Conservation (phyloP, 1,140 invertebrate genomes). For the Rhopalosiphum padi region DNA sequence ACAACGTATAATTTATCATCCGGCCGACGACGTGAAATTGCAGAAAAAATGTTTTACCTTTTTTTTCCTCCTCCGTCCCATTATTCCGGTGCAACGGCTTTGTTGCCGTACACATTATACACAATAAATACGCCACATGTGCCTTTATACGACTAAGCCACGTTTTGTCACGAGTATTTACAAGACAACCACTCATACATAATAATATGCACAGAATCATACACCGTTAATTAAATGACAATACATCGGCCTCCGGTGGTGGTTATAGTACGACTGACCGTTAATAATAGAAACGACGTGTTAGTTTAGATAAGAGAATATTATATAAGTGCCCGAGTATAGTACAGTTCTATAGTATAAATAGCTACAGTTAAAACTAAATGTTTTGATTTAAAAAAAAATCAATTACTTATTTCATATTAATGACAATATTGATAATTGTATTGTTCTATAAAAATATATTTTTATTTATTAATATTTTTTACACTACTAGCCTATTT, state of each 20-base stretch:
- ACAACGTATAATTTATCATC: conserved; percentile 54
- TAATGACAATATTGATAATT: too few species aligned
- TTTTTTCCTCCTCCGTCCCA: too few species aligned
- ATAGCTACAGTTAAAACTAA: too few species aligned
- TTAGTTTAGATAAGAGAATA: too few species aligned
- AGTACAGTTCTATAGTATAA: too few species aligned
- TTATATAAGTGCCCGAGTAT: too few species aligned
- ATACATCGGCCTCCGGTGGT: background rate
- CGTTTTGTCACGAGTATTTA: background rate
- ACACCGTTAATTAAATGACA: background rate
- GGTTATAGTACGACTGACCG: too few species aligned
- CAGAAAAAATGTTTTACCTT: background rate
- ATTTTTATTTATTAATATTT: too few species aligned
- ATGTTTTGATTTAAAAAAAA: too few species aligned
- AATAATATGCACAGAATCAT: background rate
- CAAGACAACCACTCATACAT: background rate
- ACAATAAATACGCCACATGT: background rate
- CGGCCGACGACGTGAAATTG: background rate
- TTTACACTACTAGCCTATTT: too few species aligned
- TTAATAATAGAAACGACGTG: background rate
- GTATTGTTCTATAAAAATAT: too few species aligned
- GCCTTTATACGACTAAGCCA: background rate
- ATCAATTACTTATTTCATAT: too few species aligned
- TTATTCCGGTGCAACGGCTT: background rate
- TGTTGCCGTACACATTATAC: background rate